Base-by-base conservation (phyloP, 2,888 invertebrate genomes). In the Trissonchulus latispiculum region DNA sequence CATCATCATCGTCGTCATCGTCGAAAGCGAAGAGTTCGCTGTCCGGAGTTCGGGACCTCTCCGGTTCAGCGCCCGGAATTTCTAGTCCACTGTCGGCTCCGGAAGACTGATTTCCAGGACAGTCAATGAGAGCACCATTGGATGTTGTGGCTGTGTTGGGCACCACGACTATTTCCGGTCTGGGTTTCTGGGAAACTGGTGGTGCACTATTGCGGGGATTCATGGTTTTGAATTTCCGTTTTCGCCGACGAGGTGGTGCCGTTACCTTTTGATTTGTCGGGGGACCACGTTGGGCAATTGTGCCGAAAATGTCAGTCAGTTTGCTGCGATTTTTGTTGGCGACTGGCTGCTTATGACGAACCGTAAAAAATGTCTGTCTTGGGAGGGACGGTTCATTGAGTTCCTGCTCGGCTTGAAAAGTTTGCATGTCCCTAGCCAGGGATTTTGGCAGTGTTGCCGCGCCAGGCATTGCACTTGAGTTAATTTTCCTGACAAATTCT, bases 21-120 rank as follows among this genome's bases (percentile, higher is more conserved):
- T 72, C 72, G 72, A 72, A 72, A 3, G 72, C 61, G 29, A 72
- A 72, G 2, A 72, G 59, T 70, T 72, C 67, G 35, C 66, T 64
- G 28, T 64, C 66, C 8, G 66, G 66, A 8, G 66, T 64, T 8
- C 66, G 31, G n/a, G 32, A 15, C 18, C 66, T 8, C 31, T 64
- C 35, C 28, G 8, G 66, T 33, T 64, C 28, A n/a, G 31, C 66
- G 32, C 15, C 66, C 31, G n/a, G 18, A 18, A 64, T 32, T 29
- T 64, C 66, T n/a, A 64, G 15, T 8, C 15, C 66, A n/a, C 32
- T 32, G 28, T 64, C 66, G 23, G 59, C 59, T 8, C 66, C 66
- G 35, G 66, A 64, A 32, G 66, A 64, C 8, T 29, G 35, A 64
- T 64, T 8, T 8, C 66, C 48, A 8, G 23, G 8, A n/a, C n/a